These are phyloP conservation scores for Epiblema foenella DNA, from an alignment of 2,888 invertebrate genomes.

Conservation along the genomic window DNA sequence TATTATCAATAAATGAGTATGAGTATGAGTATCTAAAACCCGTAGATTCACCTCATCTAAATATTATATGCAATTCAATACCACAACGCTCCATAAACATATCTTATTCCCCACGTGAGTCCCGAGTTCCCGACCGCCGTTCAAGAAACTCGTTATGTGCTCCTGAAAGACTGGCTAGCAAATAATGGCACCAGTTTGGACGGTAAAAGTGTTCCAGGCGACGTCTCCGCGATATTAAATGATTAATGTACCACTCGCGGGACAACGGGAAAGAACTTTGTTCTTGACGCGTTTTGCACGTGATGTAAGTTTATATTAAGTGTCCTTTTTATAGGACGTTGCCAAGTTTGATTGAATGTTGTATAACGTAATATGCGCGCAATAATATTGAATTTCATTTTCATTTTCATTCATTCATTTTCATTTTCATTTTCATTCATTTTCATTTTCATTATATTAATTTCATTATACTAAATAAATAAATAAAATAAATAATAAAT, in stretches of 20 bases:
- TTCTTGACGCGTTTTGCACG: constrained; percentile 8
- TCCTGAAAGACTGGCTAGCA: constrained; percentile 29
- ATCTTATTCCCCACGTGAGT: constrained; percentile 9
- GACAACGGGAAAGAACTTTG: constrained; percentile 34
- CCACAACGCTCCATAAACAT: constrained; percentile 22
- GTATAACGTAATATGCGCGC: neutral
- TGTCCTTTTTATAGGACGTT: neutral
- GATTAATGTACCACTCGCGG: constrained; percentile 40
- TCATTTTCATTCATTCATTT: too few species aligned
- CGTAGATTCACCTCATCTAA: constrained; percentile 7
- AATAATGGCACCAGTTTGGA: constrained; percentile 39
- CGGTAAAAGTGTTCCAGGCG: constrained; percentile 38
- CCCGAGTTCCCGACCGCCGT: constrained; percentile 26
- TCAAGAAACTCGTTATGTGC: constrained; percentile 40
- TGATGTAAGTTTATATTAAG: neutral
- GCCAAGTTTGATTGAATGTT: neutral
- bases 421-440: too few species aligned
- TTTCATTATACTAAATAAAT: too few species aligned
- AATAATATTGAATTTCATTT: too few species aligned
- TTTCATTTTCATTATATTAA: too few species aligned
- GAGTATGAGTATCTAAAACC: too few species aligned
- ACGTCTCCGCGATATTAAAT: constrained; percentile 40
- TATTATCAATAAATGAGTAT: too few species aligned
- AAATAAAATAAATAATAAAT: too few species aligned
- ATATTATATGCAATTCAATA: constrained; percentile 24